Evolutionary conservation across 2,888 invertebrate species (phyloP), one percentile per base, ranked within the genome.

Genomic region (Nezara viridula): DNA sequence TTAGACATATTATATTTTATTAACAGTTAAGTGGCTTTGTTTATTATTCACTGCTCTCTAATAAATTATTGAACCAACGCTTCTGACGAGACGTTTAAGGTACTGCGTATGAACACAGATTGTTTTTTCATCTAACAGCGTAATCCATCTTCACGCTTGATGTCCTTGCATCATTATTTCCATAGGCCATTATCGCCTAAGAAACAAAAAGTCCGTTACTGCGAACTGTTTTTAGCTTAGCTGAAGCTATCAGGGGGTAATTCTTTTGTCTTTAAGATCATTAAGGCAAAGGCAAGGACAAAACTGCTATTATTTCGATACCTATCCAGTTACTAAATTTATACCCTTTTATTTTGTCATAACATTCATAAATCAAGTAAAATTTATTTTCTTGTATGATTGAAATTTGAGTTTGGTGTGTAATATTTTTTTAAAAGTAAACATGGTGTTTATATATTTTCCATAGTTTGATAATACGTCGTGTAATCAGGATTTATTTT

Each of bases 261-360:
- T 77, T 77, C 77, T 77, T 77, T 77, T 77, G 77, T 77, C 40
- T 44, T 27, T 60, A 24, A 24, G 77, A 77, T 77, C 40, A 77
- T 77, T 37, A 77, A 40, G 24, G 12, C 10, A 77, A 40, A 2
- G 40, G 16, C 77, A 77, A 77, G 77, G 77, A 24, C 77, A 12
- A 24, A 40, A 77, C 40, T 40, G 7, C 40, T 77, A 40, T 44
- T 77, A 44, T 21, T 77, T 6, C 1, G 1, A 40, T 19, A 9
- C 1, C 27, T 3, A 27, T 27, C 27, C 2, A 27, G 14, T 27
- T 60, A 27, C 60, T 27, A 27, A 55, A 55, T 55, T 55, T 27
- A 55, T n/a, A 9, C n/a, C n/a, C n/a, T n/a, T 55, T n/a, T 1
- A n/a, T 52, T 24, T 52, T 24, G 24, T 24, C 52, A 6, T 24